Base-by-base conservation (phyloP, 2,113 vertebrate species). In the Alaudala cheleensis region DNA sequence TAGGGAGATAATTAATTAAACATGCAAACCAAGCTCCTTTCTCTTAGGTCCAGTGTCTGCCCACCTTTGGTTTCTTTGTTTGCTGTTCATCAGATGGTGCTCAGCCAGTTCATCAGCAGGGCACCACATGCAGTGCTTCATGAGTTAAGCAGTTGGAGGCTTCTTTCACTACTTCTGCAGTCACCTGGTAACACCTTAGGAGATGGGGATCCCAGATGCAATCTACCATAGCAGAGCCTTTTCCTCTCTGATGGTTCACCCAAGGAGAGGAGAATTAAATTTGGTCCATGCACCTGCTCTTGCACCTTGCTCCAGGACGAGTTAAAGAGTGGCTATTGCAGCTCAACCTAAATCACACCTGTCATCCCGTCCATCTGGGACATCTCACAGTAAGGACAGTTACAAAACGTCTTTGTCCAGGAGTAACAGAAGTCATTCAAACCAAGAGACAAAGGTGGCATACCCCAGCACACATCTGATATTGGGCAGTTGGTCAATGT, bases 11-110 rank as follows among this genome's bases (percentile, higher is more conserved):
- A 53, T 6, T n/a, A 51, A 76, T 80, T 71, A 61, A 60, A 60
- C 18, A 5, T 12, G 5, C 12, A 77, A 80, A 72, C 3, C 4
- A 61, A 72, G 11, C 10, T 65, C 12, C 7, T 12, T 90, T 80
- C 23, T 64, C 50, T 3, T 1, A 49, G 8, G 31, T 34, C 10
- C 23, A 28, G 7, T 3, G 6, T 57, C 40, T 1, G 0, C 8
- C 12, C 34, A 39, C 16, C 15, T 80, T 82, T 7, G 2, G 20
- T 71, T 90, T 88, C 40, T 65, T 66, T 53, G 12, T 34, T 76
- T 80, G 33, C 4, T 39, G 5, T 40, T 62, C 39, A 42, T 34
- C 23, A 57, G 44, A 80, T n/a, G 13, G 4, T 70, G 23, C 28
- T 86, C 39, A 61, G 20, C 8, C 33, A 64, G 23, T 26, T 69